Conservation (phyloP, 2,888 invertebrate genomes). For the Hirtodrosophila trivittata region DNA sequence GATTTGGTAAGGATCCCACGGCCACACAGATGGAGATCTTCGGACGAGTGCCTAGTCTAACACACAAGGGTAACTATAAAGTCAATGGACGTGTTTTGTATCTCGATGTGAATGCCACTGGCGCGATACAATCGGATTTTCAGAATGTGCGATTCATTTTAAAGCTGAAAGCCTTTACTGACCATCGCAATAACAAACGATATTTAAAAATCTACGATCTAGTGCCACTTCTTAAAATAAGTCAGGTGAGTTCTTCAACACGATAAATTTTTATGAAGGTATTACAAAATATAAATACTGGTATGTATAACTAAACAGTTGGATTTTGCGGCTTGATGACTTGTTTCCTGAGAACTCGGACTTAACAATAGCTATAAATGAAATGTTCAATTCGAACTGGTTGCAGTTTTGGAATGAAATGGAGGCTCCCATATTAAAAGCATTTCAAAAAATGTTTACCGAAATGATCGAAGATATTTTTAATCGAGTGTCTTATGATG, state of each 20-base stretch:
- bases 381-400: constrained; percentile 50
- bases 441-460: constrained; percentile 33
- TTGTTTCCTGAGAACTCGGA: constrained; percentile 49
- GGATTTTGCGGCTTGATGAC: constrained; percentile 45
- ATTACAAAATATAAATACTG: neutral
- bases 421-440: constrained; percentile 32
- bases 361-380: constrained; percentile 36
- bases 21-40: constrained; percentile 52
- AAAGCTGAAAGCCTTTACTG: constrained; percentile 42
- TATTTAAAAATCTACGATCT: constrained; percentile 48
- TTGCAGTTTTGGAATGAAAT: constrained; percentile 56
- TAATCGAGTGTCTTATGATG: neutral
- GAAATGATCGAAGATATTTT: neutral
- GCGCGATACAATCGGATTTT: constrained; percentile 42
- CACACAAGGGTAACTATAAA: constrained; percentile 32
- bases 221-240: constrained; percentile 30
- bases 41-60: constrained; percentile 49
- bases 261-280: neutral
- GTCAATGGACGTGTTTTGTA: constrained; percentile 32
- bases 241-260: constrained; percentile 57
- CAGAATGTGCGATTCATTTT: constrained; percentile 48
- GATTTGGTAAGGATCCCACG: constrained; percentile 55
- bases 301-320: no score
- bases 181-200: constrained; percentile 51
- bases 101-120: constrained; percentile 26